Evolutionary conservation across 2,797 vertebrate species (phyloP), one percentile per base, ranked within the genome.

Genomic region (Falco cherrug): DNA sequence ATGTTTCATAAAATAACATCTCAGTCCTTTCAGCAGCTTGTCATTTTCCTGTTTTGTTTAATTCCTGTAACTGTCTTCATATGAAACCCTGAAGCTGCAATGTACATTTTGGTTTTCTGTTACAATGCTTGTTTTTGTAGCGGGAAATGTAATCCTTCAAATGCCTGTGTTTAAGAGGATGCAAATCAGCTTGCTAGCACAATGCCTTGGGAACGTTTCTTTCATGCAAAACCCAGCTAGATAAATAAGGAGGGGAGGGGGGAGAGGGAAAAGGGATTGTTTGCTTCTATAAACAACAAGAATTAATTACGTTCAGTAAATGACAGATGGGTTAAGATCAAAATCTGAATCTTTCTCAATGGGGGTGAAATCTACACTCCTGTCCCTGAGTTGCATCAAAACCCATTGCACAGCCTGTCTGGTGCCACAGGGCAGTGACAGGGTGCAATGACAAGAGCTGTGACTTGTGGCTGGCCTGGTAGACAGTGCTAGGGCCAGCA

Each of bases 171-270:
- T 91, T 93, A 90, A 91, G 89, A 51, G 54, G 91, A 98, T 98
- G 98, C 98, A 98, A 98, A 98, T 97, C 90, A 97, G 84, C 85
- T 92, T 84, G 92, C 93, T 74, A 97, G 94, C 96, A 96, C 97
- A 92, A 95, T 88, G 86, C 88, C 94, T 87, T 96, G 95, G 95
- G 97, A 95, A 74, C 77, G 37, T 93, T 95, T 92, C 59, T 86
- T 91, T 89, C 96, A 98, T 98, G 98, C 98, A 98, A 98, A 98
- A 97, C 96, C 67, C 84, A 24, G 93, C 78, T 95, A 95, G 85
- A 96, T 97, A 97, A 97, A 97, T 96, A 94, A 60, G 80, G 79
- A 65, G 37, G 57, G 84, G 92, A 92, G 84, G 75, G 79, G 89
- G 73, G 84, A 93, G 75, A 43, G 11, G 86, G 68, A 13, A 87